Evolutionary conservation across 2,797 vertebrate genomes (phyloP).

Genomic region (Sparidentex hasta): DNA sequence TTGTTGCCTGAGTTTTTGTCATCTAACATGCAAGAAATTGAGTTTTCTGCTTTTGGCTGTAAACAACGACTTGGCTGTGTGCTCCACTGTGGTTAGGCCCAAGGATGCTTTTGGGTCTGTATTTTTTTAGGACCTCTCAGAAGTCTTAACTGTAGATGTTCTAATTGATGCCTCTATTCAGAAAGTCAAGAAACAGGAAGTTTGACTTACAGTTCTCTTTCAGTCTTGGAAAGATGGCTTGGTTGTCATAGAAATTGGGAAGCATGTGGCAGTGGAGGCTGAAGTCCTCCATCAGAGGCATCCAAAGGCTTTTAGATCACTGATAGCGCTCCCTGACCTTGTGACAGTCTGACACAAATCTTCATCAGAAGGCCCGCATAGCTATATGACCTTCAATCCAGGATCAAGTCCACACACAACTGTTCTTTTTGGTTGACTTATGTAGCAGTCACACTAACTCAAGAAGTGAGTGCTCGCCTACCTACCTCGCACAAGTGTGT

Average conservation of each 20-base stretch:
- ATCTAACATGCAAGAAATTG: not conserved
- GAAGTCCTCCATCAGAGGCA: not conserved
- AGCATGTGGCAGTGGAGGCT: not conserved
- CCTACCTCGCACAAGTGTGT: too few relatives aligned
- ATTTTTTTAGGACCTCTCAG: not conserved
- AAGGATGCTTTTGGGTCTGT: not conserved
- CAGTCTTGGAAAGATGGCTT: not conserved
- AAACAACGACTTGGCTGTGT: not conserved
- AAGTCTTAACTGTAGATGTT: not conserved
- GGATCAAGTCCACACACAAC: not conserved
- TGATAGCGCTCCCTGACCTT: not conserved
- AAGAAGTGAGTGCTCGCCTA: not conserved
- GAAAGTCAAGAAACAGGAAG: not conserved
- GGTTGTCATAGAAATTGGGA: not conserved
- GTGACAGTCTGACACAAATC: not conserved
- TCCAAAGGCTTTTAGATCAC: not conserved
- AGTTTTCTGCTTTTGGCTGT: not conserved
- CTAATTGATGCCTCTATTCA: not conserved
- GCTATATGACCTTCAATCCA: not conserved
- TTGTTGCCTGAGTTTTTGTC: conserved; percentile 32
- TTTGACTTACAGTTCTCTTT: not conserved
- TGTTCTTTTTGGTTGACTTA: not conserved
- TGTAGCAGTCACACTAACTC: not conserved
- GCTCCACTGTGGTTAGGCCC: not conserved
- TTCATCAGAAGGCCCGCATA: not conserved